phyloP scores from a whole-genome alignment of 1,140 invertebrate species.

The Ips nitidus region DNA sequence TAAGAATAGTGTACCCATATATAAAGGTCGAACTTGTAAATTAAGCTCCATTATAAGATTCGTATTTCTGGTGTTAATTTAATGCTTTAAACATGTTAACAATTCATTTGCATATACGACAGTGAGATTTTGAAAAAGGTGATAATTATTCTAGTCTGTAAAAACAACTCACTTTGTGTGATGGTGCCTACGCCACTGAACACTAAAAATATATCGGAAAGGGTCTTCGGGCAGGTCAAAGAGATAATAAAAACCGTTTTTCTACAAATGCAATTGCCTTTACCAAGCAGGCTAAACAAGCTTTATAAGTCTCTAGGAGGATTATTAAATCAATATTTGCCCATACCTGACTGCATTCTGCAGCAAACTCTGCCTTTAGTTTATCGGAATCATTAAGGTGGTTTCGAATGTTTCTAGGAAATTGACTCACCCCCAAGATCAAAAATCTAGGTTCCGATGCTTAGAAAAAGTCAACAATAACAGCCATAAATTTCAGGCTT shows the following conservation, averaged over 20 bases:
- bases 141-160: conserved; percentile 7
- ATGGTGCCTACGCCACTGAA: background rate
- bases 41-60: conserved; percentile 15
- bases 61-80: conserved; percentile 17
- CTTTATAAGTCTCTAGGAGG: background rate
- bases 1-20: conserved; percentile 7
- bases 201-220: background rate
- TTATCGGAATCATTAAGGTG: too few species aligned
- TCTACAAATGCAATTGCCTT: background rate
- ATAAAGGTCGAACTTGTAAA: conserved; percentile 14
- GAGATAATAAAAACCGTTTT: background rate
- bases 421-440: too few species aligned
- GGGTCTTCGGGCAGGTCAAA: background rate
- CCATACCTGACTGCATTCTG: conserved; percentile 1
- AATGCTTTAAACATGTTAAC: conserved; percentile 23
- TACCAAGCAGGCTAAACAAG: background rate
- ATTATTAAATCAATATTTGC: conserved; percentile 7
- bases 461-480: too few species aligned
- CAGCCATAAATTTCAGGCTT: too few species aligned
- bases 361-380: background rate
- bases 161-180: background rate
- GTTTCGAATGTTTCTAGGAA: too few species aligned
- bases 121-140: conserved; percentile 1
- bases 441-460: too few species aligned
- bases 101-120: conserved; percentile 11